Evolutionary conservation across 1,140 invertebrate species (phyloP).

Genomic region (Halictus rubicundus): DNA sequence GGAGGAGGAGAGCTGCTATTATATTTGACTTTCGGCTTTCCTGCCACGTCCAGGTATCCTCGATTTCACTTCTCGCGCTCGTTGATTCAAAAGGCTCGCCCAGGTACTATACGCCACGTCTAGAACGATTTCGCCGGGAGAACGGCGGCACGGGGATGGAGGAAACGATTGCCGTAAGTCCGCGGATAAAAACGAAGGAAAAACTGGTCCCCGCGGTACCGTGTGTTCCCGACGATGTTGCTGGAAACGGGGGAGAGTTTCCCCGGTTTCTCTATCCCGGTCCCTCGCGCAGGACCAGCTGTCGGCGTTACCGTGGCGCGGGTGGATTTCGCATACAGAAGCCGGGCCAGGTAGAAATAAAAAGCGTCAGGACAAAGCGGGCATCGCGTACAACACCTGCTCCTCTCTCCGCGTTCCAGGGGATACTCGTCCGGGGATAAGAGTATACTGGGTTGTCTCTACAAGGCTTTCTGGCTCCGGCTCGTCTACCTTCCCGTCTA

Average conservation of each 20-base stretch:
- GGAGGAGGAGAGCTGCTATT: slow-evolving; percentile 29
- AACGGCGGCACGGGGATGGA: neutral
- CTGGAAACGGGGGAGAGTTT: neutral
- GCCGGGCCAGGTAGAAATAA: slow-evolving; percentile 40
- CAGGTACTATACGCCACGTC: neutral
- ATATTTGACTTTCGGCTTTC: slow-evolving; percentile 61
- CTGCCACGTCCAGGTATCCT: slow-evolving; percentile 47
- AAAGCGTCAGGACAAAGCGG: slow-evolving; percentile 45
- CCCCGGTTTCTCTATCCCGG: neutral
- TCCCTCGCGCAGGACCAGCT: neutral
- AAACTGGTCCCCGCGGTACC: slow-evolving; percentile 1
- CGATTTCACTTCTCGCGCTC: slow-evolving; percentile 19
- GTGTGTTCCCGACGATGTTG: neutral
- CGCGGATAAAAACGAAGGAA: neutral
- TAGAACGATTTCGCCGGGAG: neutral
- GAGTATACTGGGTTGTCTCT: slow-evolving; percentile 17
- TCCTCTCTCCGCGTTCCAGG: slow-evolving; percentile 5
- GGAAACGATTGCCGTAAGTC: neutral
- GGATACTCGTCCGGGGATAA: slow-evolving; percentile 11
- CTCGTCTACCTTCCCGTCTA: slow-evolving; percentile 21
- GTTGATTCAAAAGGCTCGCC: slow-evolving; percentile 26
- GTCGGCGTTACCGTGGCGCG: slow-evolving; percentile 11
- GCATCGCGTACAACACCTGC: slow-evolving; percentile 46
- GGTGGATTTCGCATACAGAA: slow-evolving; percentile 51
- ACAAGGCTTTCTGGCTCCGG: slow-evolving; percentile 14